Percentiles rank a stretch among this genome's conserved stretches.
Evolutionary conservation across 23 tunicate genomes (phyloP).

Genomic region (Oikopleura dioica): DNA sequence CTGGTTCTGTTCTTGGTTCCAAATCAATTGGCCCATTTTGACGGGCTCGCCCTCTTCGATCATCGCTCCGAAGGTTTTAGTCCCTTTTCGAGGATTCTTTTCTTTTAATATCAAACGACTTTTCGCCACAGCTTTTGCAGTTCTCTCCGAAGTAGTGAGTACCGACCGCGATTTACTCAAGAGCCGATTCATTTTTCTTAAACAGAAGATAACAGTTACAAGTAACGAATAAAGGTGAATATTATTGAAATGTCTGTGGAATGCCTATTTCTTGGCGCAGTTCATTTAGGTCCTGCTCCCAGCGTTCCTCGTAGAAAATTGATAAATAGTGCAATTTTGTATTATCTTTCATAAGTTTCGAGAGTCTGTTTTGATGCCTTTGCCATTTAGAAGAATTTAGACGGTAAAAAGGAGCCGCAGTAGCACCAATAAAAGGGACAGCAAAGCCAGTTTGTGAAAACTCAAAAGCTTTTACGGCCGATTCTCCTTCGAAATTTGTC

Average conservation of each 20-base stretch:
- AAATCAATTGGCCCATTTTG: not conserved
- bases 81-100: not conserved
- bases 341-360: not conserved
- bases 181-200: not conserved
- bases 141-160: not conserved
- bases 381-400: not conserved
- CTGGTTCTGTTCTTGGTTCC: not conserved
- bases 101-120: not conserved
- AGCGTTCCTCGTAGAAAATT: not conserved
- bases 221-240: too few relatives aligned
- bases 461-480: conserved; percentile 23
- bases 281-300: not conserved
- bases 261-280: not conserved
- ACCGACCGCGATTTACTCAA: not conserved
- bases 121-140: conserved; percentile 7
- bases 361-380: not conserved
- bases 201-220: not conserved
- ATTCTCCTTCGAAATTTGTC: conserved; percentile 60
- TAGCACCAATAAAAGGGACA: not conserved
- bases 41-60: not conserved
- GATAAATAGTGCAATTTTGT: not conserved
- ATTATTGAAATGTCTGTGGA: not conserved
- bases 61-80: not conserved
- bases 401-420: not conserved
- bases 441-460: not conserved